These are phyloP conservation scores for Amblyraja radiata DNA, from an alignment of 2,797 vertebrate species.

Conservation along the genomic window DNA sequence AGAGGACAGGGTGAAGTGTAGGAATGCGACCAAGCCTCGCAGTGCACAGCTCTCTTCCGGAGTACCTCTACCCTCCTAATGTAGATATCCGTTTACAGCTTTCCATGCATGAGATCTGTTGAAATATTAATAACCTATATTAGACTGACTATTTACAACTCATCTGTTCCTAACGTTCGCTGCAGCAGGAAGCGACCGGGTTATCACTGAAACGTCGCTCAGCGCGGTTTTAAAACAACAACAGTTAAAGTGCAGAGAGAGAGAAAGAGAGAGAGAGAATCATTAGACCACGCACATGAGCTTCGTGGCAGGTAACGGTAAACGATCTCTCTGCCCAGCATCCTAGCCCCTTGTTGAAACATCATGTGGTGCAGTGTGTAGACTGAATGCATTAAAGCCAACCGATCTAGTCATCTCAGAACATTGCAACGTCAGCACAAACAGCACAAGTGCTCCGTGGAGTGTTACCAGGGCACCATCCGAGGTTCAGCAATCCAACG, in stretches of 20 bases:
- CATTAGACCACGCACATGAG: neutral
- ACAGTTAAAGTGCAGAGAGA: neutral
- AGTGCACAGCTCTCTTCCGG: neutral
- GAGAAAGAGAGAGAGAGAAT: neutral
- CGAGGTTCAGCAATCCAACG: neutral
- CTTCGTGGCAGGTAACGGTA: neutral
- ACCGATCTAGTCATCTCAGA: neutral
- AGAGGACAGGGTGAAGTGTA: neutral
- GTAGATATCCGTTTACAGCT: slow-evolving; percentile 25
- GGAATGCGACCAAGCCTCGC: slow-evolving; percentile 10
- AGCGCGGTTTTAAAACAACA: neutral
- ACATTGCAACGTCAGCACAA: slow-evolving; percentile 24
- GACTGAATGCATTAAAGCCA: slow-evolving; percentile 27
- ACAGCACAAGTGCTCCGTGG: neutral
- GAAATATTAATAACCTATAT: slow-evolving; percentile 38
- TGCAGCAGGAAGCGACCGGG: neutral
- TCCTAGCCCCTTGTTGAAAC: slow-evolving; percentile 5
- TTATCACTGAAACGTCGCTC: neutral
- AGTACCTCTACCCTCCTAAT: neutral
- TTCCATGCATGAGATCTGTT: slow-evolving; percentile 22
- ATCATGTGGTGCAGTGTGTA: slow-evolving; percentile 35
- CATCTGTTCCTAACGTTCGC: neutral
- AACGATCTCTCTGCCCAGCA: neutral
- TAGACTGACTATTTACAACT: slow-evolving; percentile 26
- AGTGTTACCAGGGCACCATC: neutral